Evolutionary conservation across 2,113 vertebrate species (phyloP).

Genomic region (Hypomesus transpacificus): DNA sequence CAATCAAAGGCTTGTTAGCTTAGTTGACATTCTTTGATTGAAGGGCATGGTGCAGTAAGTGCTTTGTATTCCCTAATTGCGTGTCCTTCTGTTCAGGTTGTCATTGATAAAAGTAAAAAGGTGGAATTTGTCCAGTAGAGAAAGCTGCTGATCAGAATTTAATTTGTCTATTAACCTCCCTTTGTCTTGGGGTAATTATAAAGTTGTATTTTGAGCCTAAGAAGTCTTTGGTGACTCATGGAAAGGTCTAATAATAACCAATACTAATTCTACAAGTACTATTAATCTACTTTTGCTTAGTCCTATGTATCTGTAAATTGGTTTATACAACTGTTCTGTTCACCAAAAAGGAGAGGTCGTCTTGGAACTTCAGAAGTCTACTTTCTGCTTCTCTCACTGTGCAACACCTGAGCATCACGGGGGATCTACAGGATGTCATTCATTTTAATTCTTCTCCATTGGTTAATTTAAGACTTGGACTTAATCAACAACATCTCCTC

Average conservation of each 20-base stretch:
- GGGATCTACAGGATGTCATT: background rate
- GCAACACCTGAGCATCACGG: background rate
- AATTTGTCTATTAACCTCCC: conserved; percentile 11
- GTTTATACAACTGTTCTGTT: too few relatives aligned
- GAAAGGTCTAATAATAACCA: too few relatives aligned
- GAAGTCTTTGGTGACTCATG: background rate
- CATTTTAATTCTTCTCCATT: conserved; percentile 28
- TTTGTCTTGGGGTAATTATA: conserved; percentile 9
- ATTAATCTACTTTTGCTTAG: background rate
- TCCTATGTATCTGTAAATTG: background rate
- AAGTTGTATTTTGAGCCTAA: conserved; percentile 5
- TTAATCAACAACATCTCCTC: conserved; percentile 52
- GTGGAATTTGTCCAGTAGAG: conserved; percentile 37
- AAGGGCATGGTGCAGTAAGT: conserved; percentile 27
- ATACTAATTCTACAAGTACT: background rate
- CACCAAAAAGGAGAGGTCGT: too few relatives aligned
- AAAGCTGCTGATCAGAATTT: conserved; percentile 8
- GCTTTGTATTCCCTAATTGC: conserved; percentile 39
- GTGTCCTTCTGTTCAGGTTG: conserved; percentile 31
- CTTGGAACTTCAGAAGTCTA: too few relatives aligned
- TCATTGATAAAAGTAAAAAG: conserved; percentile 42
- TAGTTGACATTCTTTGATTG: conserved; percentile 46
- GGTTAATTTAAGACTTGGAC: conserved; percentile 53
- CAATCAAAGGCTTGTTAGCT: conserved; percentile 40
- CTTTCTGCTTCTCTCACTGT: background rate